phyloP scores from a whole-genome alignment of 2,888 invertebrate species.

The Lissocephala sabroskyi region DNA sequence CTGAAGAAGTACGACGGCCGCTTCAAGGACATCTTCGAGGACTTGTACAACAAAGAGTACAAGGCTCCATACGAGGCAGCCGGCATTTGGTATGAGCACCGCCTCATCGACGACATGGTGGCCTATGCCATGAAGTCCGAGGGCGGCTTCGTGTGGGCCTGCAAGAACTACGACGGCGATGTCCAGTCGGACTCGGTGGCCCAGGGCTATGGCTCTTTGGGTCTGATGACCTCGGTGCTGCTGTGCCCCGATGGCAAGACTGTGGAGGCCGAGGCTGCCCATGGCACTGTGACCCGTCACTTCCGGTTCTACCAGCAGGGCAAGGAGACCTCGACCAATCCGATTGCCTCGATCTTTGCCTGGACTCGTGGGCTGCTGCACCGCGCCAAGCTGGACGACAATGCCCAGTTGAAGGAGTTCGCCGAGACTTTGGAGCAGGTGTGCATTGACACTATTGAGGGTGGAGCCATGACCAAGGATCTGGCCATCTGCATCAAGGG shows the following conservation, averaged over 20 bases:
- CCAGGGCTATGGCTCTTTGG: conserved; percentile 96
- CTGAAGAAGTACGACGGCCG: conserved; percentile 96
- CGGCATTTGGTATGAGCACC: conserved; percentile 97
- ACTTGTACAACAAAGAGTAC: conserved; percentile 92
- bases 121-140: conserved; percentile 98
- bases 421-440: conserved; percentile 90
- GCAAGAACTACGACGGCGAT: conserved; percentile 99
- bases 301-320: conserved; percentile 92
- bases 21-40: conserved; percentile 98
- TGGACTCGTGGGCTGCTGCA: conserved; percentile 97
- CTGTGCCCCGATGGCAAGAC: conserved; percentile 98
- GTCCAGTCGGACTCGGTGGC: conserved; percentile 99
- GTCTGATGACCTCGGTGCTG: conserved; percentile 98
- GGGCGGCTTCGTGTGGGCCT: conserved; percentile 99
- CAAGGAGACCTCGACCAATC: conserved; percentile 98
- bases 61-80: conserved; percentile 86
- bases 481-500: conserved; percentile 98
- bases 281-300: conserved; percentile 96
- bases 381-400: conserved; percentile 94
- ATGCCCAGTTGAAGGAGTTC: conserved; percentile 82
- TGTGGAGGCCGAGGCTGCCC: conserved; percentile 98
- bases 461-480: conserved; percentile 98
- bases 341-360: conserved; percentile 99
- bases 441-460: conserved; percentile 95
- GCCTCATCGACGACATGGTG: conserved; percentile 99